Evolutionary conservation across 1,140 invertebrate species (phyloP).

Genomic region (Tetraneura akinire): DNA sequence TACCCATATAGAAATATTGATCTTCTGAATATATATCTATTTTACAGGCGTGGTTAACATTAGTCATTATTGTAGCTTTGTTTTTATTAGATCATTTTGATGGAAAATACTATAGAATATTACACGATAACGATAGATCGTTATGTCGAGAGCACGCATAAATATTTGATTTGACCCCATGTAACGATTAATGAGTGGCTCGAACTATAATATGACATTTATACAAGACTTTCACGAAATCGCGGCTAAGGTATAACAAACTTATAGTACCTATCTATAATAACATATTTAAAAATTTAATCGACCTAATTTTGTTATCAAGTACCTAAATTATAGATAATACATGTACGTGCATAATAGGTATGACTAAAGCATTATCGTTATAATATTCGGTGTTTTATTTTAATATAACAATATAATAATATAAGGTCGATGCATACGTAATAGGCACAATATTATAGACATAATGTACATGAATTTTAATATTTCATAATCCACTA

Average conservation of each 20-base stretch:
- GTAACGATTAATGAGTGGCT: neutral
- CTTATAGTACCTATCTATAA: no score
- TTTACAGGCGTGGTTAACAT: neutral
- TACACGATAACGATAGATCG: slow-evolving; percentile 25
- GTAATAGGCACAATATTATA: no score
- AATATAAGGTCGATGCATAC: no score
- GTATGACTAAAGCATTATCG: no score
- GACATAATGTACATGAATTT: no score
- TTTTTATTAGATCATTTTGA: slow-evolving; percentile 30
- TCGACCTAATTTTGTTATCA: no score
- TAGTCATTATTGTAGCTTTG: slow-evolving; percentile 14
- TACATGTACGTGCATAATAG: no score
- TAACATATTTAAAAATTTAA: no score
- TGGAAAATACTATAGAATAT: neutral
- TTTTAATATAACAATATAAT: no score
- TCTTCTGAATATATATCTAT: neutral
- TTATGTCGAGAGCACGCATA: neutral
- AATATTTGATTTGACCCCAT: neutral
- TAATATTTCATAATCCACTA: no score
- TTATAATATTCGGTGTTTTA: no score
- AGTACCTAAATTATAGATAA: no score
- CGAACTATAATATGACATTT: slow-evolving; percentile 9
- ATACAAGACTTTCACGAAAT: neutral
- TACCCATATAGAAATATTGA: neutral
- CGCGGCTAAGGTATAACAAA: neutral